phyloP scores from a whole-genome alignment of 37 sponge, comb jelly and placozoan genomes.

The Hormiphora californensis region DNA sequence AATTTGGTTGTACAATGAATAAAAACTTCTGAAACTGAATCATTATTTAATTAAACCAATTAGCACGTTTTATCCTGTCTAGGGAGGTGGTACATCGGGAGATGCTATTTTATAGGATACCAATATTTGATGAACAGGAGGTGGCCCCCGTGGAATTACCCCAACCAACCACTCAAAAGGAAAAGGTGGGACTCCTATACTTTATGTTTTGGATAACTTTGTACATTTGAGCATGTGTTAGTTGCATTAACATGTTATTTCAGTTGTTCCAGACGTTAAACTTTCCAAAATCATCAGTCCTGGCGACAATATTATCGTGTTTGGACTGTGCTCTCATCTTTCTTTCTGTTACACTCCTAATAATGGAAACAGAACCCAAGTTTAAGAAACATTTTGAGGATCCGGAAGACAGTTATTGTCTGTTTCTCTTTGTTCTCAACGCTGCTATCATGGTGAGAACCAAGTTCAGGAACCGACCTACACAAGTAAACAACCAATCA shows the following conservation, averaged over 20 bases:
- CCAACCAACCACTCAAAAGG: background rate
- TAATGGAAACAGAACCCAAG: conserved; percentile 43
- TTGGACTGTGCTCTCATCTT: conserved; percentile 28
- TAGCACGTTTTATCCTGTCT: no score
- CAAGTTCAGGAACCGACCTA: no score
- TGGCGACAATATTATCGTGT: background rate
- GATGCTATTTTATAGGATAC: conserved; percentile 37
- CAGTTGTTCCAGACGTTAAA: conserved; percentile 10
- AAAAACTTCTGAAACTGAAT: no score
- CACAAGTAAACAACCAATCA: no score
- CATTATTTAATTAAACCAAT: no score
- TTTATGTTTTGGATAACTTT: background rate
- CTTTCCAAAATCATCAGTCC: background rate
- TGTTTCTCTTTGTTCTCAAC: conserved; percentile 15
- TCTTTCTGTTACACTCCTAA: conserved; percentile 13
- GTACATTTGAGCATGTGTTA: background rate
- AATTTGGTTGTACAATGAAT: no score
- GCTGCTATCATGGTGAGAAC: conserved; percentile 5
- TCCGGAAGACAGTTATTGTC: background rate
- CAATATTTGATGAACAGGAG: background rate
- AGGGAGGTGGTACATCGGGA: conserved; percentile 44
- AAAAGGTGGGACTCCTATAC: background rate
- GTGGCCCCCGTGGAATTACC: background rate
- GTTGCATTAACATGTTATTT: background rate
- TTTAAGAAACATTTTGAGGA: conserved; percentile 38